Base-by-base conservation (phyloP, 1,140 invertebrate genomes). In the Proales similis region DNA sequence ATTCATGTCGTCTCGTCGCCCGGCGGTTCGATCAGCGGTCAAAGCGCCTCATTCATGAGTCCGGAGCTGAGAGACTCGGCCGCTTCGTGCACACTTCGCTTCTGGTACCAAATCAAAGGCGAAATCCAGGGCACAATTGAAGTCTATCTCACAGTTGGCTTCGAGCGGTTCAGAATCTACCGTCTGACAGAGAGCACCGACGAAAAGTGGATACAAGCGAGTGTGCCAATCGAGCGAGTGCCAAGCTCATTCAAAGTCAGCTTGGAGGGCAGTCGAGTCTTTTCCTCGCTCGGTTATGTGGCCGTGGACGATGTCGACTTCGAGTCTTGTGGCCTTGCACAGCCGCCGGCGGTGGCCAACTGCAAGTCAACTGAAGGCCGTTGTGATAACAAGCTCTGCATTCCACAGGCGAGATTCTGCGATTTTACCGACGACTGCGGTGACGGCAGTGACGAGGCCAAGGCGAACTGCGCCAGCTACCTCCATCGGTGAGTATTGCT, bases 271-370 rank as follows among this genome's bases (percentile, higher is more conserved):
- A n/a, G n/a, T n/a, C n/a, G n/a, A n/a, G n/a, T n/a, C n/a, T n/a
- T n/a, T n/a, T n/a, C n/a, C n/a, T n/a, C n/a, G n/a, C n/a, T n/a
- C n/a, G n/a, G n/a, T n/a, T n/a, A n/a, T n/a, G n/a, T n/a, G n/a
- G n/a, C n/a, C n/a, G n/a, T n/a, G n/a, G n/a, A n/a, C n/a, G n/a
- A n/a, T n/a, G n/a, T n/a, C n/a, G n/a, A n/a, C n/a, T n/a, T n/a
- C n/a, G n/a, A n/a, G n/a, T n/a, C n/a, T n/a, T 57, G 51, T 22
- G 46, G 39, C 20, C 19, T 57, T 12, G 36, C 51, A 24, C 39
- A 33, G 45, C 20, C 65, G 45, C 39, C 32, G 20, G 11, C 36
- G 11, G 27, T 19, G 14, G 33, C n/a, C n/a, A n/a, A n/a, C n/a
- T n/a, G n/a, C n/a, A n/a, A n/a, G n/a, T n/a, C n/a, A n/a, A n/a